A percentile compares a stretch with the other conserved stretches of the same genome.
These are phyloP conservation scores for Halisarca cf. caerulea DNA, from an alignment of 37 sponge, comb jelly and placozoan genomes.

Conservation along the genomic window DNA sequence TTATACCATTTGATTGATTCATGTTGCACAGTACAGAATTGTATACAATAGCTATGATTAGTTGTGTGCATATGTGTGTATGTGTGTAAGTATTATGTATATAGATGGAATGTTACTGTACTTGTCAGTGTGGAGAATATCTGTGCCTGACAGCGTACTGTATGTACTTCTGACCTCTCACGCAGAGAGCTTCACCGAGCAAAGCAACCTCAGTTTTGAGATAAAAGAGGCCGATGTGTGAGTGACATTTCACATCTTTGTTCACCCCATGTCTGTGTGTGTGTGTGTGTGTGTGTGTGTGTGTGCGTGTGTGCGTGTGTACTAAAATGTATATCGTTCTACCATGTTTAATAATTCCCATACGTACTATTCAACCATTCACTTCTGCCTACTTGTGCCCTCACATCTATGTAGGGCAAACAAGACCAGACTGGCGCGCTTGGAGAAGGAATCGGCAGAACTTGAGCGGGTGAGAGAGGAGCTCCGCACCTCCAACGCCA, in stretches of 20 bases:
- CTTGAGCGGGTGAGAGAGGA: conserved; percentile 70
- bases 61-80: background rate
- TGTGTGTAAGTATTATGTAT: conserved; percentile 3
- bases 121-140: background rate
- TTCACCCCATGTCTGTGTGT: background rate
- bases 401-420: conserved; percentile 29
- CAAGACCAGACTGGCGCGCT: conserved; percentile 71
- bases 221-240: conserved; percentile 70
- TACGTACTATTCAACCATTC: background rate
- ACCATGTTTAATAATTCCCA: background rate
- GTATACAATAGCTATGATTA: too few species aligned
- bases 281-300: background rate
- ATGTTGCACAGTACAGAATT: too few species aligned
- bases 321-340: background rate
- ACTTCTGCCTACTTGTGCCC: too few species aligned
- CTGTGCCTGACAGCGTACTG: background rate
- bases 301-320: background rate
- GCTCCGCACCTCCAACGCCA: conserved; percentile 75
- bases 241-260: conserved; percentile 18
- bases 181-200: conserved; percentile 12
- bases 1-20: too few species aligned
- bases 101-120: background rate
- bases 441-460: conserved; percentile 83
- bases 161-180: background rate
- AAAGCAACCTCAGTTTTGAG: conserved; percentile 64